phyloP scores from a whole-genome alignment of 2,888 invertebrate genomes.

The Tromatobia lineatoria region DNA sequence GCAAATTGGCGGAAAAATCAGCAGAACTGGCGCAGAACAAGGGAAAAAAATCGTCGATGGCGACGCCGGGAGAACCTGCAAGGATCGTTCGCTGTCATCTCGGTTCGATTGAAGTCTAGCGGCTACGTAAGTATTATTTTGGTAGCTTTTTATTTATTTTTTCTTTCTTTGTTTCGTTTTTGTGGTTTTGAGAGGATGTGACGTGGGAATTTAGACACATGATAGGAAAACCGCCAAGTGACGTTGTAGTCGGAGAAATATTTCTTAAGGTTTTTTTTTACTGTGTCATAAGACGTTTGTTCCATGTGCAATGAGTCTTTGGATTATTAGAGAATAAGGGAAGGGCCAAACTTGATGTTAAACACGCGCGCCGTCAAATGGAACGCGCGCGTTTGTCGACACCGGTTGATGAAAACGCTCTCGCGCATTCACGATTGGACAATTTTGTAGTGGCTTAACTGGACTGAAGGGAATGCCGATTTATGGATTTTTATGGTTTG shows the following conservation, averaged over 20 bases:
- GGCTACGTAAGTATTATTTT: constrained; percentile 68
- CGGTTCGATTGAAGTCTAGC: constrained; percentile 72
- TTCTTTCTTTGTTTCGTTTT: too few relatives aligned
- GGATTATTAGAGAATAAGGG: neutral
- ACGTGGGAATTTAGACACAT: neutral
- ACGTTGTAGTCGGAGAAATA: too few relatives aligned
- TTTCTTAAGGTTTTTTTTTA: too few relatives aligned
- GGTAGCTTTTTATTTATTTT: neutral
- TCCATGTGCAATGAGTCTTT: neutral
- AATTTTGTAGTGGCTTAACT: too few relatives aligned
- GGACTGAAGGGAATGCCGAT: constrained; percentile 32
- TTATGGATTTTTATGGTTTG: too few relatives aligned
- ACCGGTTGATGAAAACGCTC: constrained; percentile 58
- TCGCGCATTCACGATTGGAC: too few relatives aligned
- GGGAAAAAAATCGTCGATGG: constrained; percentile 68
- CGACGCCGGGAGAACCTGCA: constrained; percentile 69
- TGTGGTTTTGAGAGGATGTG: neutral
- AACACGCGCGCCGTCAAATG: constrained; percentile 27
- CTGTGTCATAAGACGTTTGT: too few relatives aligned
- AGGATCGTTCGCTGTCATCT: constrained; percentile 72
- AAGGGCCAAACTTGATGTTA: neutral
- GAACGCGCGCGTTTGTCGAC: constrained; percentile 60
- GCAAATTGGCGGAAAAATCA: constrained; percentile 25
- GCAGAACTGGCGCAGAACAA: constrained; percentile 67
- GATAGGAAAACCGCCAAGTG: too few relatives aligned